Percentiles rank a stretch among this genome's conserved stretches.
phyloP scores from a whole-genome alignment of 53 echinoderm and acorn worm species.

The Crossaster papposus region DNA sequence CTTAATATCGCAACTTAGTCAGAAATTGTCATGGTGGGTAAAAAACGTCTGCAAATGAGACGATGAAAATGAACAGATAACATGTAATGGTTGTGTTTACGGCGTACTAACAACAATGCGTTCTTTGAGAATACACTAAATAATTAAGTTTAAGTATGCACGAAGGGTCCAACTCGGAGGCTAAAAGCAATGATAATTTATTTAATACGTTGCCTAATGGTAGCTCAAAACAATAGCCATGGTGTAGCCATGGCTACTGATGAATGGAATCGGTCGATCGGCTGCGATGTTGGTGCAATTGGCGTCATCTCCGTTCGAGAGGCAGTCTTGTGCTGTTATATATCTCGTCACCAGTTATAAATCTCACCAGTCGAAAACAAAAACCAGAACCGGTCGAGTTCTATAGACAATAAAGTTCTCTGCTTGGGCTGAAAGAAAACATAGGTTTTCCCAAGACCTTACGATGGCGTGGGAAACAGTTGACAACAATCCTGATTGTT shows the following conservation, averaged over 20 bases:
- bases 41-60: neutral
- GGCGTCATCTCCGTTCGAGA: neutral
- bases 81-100: neutral
- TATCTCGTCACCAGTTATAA: no score
- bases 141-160: no score
- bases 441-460: neutral
- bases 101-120: no score
- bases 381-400: no score
- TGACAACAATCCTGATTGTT: neutral
- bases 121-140: no score
- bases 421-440: no score
- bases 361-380: no score
- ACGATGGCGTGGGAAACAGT: neutral
- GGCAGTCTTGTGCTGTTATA: neutral
- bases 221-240: no score
- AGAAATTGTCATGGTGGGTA: neutral
- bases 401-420: no score
- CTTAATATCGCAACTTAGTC: neutral
- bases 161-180: no score
- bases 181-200: neutral
- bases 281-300: neutral
- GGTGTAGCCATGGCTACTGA: no score
- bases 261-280: no score
- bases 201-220: neutral
- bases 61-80: neutral